phyloP scores from a whole-genome alignment of 2,888 invertebrate species.

The Diarsia mendica region DNA sequence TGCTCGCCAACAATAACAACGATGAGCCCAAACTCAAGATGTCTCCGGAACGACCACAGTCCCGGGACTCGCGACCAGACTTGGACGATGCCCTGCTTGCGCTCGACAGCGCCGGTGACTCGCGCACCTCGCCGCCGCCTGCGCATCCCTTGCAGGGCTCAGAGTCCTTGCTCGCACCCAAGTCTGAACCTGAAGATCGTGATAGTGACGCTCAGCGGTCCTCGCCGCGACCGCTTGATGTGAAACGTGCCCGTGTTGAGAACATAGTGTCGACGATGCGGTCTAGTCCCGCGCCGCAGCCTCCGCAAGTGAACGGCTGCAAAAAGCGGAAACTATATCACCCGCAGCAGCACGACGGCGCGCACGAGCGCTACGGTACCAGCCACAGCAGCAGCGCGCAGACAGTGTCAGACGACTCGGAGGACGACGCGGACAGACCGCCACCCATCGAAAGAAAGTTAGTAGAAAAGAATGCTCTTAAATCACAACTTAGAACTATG shows the following conservation, averaged over 20 bases:
- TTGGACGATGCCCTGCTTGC: conserved; percentile 91
- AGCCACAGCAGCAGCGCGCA: conserved; percentile 87
- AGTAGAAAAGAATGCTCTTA: conserved; percentile 96
- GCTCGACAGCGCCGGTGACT: conserved; percentile 89
- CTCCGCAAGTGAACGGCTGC: conserved; percentile 96
- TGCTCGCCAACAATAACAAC: conserved; percentile 89
- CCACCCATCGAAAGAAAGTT: conserved; percentile 95
- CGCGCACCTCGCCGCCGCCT: conserved; percentile 89
- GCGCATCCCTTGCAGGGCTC: conserved; percentile 85
- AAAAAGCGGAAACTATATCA: conserved; percentile 99
- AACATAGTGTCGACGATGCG: conserved; percentile 98
- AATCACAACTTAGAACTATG: conserved; percentile 96
- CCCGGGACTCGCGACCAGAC: conserved; percentile 91
- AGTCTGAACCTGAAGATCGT: conserved; percentile 92
- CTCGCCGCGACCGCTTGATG: conserved; percentile 92
- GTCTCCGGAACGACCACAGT: conserved; percentile 91
- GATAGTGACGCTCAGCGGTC: conserved; percentile 91
- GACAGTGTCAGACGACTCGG: conserved; percentile 92
- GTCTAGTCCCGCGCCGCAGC: conserved; percentile 94
- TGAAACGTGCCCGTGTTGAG: conserved; percentile 98
- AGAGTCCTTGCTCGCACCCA: conserved; percentile 91
- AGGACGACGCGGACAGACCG: conserved; percentile 94
- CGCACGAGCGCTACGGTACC: conserved; percentile 90
- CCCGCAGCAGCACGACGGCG: conserved; percentile 97
- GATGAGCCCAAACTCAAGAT: conserved; percentile 90